Conservation (phyloP, 2,888 invertebrate genomes). For the Pteria penguin region DNA sequence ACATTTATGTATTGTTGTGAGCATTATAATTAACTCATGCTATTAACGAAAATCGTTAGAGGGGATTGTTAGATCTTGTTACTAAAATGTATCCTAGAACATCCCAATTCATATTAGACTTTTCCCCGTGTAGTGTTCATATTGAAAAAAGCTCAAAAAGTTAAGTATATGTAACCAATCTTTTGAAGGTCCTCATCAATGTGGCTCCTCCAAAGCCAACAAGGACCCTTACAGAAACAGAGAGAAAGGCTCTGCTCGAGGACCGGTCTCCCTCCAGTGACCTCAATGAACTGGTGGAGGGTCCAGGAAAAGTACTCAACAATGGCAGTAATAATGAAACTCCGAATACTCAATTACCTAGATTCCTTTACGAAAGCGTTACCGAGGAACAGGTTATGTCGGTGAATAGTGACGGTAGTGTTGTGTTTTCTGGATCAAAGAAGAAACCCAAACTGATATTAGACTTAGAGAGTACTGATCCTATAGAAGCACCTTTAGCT, state of each 20-base stretch:
- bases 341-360: constrained; percentile 10
- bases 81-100: no score
- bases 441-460: constrained; percentile 51
- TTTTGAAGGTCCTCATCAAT: constrained; percentile 80
- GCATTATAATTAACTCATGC: no score
- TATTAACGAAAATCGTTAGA: no score
- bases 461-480: constrained; percentile 51
- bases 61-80: no score
- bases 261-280: constrained; percentile 53
- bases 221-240: constrained; percentile 68
- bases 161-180: no score
- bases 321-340: background rate
- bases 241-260: constrained; percentile 66
- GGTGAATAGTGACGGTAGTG: constrained; percentile 44
- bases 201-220: constrained; percentile 89
- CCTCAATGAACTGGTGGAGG: constrained; percentile 31
- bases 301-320: constrained; percentile 10
- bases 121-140: no score
- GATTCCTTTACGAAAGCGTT: constrained; percentile 1
- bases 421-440: constrained; percentile 47
- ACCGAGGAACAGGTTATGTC: constrained; percentile 52
- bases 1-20: no score
- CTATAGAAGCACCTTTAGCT: constrained; percentile 86
- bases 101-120: no score
- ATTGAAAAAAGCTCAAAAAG: no score